These are phyloP conservation scores for Labeo catla DNA, from an alignment of 2,113 vertebrate genomes.

Conservation along the genomic window DNA sequence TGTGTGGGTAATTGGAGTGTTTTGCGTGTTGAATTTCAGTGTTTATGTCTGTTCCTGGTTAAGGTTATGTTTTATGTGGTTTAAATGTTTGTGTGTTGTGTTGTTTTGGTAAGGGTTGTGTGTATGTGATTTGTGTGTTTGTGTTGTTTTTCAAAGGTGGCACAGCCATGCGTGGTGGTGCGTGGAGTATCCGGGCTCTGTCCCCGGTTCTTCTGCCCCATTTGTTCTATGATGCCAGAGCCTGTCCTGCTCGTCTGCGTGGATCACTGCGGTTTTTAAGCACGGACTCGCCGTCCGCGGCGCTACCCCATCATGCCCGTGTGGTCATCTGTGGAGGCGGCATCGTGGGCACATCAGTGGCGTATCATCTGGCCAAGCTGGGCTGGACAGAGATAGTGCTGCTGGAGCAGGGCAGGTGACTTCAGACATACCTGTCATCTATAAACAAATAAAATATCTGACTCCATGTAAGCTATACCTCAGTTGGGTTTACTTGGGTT, in stretches of 20 bases:
- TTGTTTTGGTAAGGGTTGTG: background rate
- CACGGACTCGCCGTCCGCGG: constrained; percentile 61
- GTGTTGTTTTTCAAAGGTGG: constrained; percentile 28
- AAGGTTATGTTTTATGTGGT: no score
- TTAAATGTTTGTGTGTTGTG: background rate
- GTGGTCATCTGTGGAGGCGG: constrained; percentile 97
- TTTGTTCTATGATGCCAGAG: constrained; percentile 70
- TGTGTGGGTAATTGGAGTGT: no score
- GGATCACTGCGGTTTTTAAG: constrained; percentile 60
- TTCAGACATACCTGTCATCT: background rate
- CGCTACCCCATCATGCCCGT: constrained; percentile 84
- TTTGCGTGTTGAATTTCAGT: no score
- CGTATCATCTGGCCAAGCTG: constrained; percentile 93
- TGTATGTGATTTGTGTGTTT: background rate
- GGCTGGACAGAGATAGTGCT: constrained; percentile 93
- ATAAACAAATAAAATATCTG: background rate
- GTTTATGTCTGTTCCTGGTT: no score
- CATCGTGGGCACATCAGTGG: constrained; percentile 91
- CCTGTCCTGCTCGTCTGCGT: constrained; percentile 57
- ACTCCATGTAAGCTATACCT: background rate
- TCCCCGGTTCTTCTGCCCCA: constrained; percentile 78
- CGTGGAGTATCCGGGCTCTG: constrained; percentile 70
- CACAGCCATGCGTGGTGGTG: constrained; percentile 77
- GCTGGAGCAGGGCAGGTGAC: constrained; percentile 96
- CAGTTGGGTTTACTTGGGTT: background rate